Evolutionary conservation across 37 sponge, comb jelly and placozoan genomes (phyloP).

Genomic region (Beroe ovata): DNA sequence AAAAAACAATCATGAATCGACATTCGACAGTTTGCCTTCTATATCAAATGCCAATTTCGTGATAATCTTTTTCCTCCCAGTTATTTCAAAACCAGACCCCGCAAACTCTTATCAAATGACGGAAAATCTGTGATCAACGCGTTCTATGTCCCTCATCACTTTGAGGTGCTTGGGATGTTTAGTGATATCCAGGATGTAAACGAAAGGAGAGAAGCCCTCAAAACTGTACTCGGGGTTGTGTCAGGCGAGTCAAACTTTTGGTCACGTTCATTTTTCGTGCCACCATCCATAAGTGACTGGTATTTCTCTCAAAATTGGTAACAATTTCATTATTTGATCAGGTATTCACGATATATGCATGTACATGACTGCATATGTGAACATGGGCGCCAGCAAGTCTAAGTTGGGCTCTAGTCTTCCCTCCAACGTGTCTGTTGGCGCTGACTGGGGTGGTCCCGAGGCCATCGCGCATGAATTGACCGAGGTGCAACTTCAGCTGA

Average conservation of each 20-base stretch:
- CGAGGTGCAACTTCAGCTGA: conserved; percentile 52
- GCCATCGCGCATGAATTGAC: conserved; percentile 49
- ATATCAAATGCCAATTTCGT: too few species aligned
- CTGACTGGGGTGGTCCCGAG: conserved; percentile 66
- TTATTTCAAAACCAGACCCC: conserved; percentile 45
- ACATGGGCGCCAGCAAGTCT: conserved; percentile 61
- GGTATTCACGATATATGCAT: conserved; percentile 36
- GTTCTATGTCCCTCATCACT: conserved; percentile 60
- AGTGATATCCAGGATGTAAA: background rate
- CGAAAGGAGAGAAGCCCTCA: conserved; percentile 13
- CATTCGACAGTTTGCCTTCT: too few species aligned
- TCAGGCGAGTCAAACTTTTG: conserved; percentile 29
- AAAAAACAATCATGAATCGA: too few species aligned
- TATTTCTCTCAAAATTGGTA: too few species aligned
- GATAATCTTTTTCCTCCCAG: too few species aligned
- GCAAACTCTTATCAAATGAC: conserved; percentile 7
- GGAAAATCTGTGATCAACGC: conserved; percentile 10
- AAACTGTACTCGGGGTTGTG: conserved; percentile 24
- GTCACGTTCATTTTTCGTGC: too few species aligned
- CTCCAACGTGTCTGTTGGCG: conserved; percentile 56
- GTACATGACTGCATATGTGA: conserved; percentile 58
- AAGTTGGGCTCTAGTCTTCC: conserved; percentile 59
- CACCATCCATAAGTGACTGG: too few species aligned
- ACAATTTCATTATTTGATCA: too few species aligned
- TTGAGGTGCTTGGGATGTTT: conserved; percentile 61